A percentile compares a stretch with the other conserved stretches of the same genome.
Conservation (phyloP, 2,113 vertebrate species). For the Heterochromis multidens region DNA sequence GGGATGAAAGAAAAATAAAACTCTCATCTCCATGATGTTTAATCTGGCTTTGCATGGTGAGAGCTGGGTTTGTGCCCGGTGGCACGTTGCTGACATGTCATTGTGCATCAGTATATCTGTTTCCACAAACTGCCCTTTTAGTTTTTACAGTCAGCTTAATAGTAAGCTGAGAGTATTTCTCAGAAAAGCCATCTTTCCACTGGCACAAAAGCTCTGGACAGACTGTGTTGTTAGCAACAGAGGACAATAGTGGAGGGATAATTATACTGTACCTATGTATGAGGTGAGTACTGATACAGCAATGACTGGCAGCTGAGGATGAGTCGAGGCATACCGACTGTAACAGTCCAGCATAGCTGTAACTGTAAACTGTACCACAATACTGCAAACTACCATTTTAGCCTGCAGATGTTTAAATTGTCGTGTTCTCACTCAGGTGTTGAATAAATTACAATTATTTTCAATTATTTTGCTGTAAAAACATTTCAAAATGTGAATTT, state of each 20-base stretch:
- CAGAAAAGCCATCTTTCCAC: neutral
- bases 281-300: slow-evolving; percentile 47
- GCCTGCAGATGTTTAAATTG: neutral
- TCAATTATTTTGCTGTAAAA: neutral
- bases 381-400: neutral
- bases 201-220: neutral
- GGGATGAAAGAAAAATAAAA: neutral
- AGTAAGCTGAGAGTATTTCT: slow-evolving; percentile 13
- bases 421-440: neutral
- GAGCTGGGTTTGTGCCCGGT: neutral
- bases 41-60: neutral
- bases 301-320: slow-evolving; percentile 17
- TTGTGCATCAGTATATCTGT: neutral
- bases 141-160: neutral
- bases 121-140: neutral
- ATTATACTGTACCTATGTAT: slow-evolving; percentile 8
- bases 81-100: neutral
- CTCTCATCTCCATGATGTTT: neutral
- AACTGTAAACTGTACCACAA: neutral
- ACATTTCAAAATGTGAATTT: neutral
- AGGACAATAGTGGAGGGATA: slow-evolving; percentile 40
- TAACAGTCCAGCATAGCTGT: neutral
- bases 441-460: neutral
- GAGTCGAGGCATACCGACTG: neutral
- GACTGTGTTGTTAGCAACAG: slow-evolving; percentile 67